phyloP scores from a whole-genome alignment of 2,888 invertebrate genomes.

The Heliothis peltigera region DNA sequence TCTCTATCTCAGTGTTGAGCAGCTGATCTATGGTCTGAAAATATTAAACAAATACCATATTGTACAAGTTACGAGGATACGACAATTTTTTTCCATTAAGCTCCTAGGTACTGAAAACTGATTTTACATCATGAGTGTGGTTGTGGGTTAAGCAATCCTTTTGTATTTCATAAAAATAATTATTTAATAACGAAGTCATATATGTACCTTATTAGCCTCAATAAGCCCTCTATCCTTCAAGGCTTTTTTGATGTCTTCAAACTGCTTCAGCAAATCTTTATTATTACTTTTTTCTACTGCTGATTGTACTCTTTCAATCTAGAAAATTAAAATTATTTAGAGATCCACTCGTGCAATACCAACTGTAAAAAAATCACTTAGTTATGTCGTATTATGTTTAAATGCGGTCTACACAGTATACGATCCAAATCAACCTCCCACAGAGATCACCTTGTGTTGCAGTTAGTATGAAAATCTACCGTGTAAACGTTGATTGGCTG shows the following conservation, averaged over 20 bases:
- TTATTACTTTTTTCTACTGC: conserved; percentile 85
- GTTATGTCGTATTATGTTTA: too few relatives aligned
- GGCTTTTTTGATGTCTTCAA: conserved; percentile 88
- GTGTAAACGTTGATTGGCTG: too few relatives aligned
- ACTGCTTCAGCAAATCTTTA: conserved; percentile 89
- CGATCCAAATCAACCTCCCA: too few relatives aligned
- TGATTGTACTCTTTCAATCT: conserved; percentile 88
- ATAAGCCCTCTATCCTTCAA: conserved; percentile 89
- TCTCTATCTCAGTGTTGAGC: conserved; percentile 74
- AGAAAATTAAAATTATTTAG: conserved; percentile 8
- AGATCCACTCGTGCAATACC: not conserved
- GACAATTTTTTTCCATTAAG: not conserved
- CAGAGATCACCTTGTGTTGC: too few relatives aligned
- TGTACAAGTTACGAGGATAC: conserved; percentile 23
- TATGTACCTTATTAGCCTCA: conserved; percentile 76
- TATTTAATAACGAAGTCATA: not conserved
- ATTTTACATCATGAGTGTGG: too few relatives aligned
- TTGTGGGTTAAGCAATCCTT: too few relatives aligned
- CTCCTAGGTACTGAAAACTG: too few relatives aligned
- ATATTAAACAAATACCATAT: not conserved
- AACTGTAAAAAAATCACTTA: too few relatives aligned
- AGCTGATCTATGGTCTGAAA: conserved; percentile 79
- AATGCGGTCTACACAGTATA: too few relatives aligned
- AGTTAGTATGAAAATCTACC: too few relatives aligned
- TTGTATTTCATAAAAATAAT: too few relatives aligned